These are phyloP conservation scores for Diadophis punctatus DNA, from an alignment of 2,113 vertebrate species.

Conservation along the genomic window DNA sequence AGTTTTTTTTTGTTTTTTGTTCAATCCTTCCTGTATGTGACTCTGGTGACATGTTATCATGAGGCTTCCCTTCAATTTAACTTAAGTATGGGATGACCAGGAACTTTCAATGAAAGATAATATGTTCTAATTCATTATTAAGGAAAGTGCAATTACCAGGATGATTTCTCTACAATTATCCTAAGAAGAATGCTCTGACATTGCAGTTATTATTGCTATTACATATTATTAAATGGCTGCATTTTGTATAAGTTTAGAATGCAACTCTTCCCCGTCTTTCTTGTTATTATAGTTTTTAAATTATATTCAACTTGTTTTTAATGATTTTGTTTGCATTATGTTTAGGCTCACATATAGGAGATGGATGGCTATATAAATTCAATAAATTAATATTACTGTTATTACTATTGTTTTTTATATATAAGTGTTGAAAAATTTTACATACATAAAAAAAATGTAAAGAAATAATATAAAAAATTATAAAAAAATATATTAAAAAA, in stretches of 20 bases:
- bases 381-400: background rate
- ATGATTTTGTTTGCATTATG: background rate
- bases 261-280: background rate
- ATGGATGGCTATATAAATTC: background rate
- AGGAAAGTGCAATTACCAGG: background rate
- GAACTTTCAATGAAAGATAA: background rate
- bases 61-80: background rate
- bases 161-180: background rate
- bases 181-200: background rate
- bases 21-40: background rate
- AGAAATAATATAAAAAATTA: background rate
- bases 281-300: background rate
- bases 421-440: background rate
- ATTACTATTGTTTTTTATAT: background rate
- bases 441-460: background rate
- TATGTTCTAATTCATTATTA: background rate
- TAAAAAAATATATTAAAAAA: background rate
- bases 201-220: background rate
- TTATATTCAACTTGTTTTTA: background rate
- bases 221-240: background rate
- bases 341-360: background rate
- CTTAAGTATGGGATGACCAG: background rate
- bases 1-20: background rate
- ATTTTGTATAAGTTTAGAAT: background rate
- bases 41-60: background rate